Conservation (phyloP, 2,888 invertebrate species). For the Plebejus melissa region DNA sequence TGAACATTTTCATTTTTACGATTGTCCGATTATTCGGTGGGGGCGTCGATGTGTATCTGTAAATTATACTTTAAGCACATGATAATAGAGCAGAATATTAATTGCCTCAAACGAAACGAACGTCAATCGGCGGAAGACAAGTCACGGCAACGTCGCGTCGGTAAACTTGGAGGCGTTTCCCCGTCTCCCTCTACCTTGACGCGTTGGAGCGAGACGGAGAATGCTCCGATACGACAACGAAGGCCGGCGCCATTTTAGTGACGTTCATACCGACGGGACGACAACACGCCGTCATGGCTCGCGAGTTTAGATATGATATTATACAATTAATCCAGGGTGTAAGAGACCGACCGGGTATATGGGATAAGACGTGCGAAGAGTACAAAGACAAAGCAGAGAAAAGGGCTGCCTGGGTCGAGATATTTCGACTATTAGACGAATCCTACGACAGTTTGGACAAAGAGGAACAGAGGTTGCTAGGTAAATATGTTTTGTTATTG, state of each 20-base stretch:
- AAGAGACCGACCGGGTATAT: constrained; percentile 57
- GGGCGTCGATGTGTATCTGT: neutral
- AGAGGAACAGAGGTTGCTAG: constrained; percentile 54
- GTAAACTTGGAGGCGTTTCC: constrained; percentile 48
- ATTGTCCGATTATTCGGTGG: no score
- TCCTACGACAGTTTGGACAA: constrained; percentile 54
- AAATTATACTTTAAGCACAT: neutral
- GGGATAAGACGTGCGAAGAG: constrained; percentile 63
- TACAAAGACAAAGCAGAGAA: constrained; percentile 67
- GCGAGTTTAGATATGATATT: constrained; percentile 62
- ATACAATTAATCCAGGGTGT: constrained; percentile 52
- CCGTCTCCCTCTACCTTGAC: neutral
- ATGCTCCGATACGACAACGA: constrained; percentile 55
- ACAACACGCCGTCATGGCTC: constrained; percentile 47
- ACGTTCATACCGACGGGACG: constrained; percentile 52
- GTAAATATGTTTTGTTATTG: constrained; percentile 43
- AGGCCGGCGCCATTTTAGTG: constrained; percentile 45
- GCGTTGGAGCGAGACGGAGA: constrained; percentile 40
- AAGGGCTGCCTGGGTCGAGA: constrained; percentile 62
- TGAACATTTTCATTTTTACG: no score
- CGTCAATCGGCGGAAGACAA: neutral
- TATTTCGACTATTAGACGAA: constrained; percentile 55
- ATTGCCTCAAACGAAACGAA: neutral
- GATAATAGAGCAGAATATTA: neutral
- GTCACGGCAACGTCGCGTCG: constrained; percentile 39